Evolutionary conservation across 2,797 vertebrate genomes (phyloP).

Genomic region (Varecia variegata): DNA sequence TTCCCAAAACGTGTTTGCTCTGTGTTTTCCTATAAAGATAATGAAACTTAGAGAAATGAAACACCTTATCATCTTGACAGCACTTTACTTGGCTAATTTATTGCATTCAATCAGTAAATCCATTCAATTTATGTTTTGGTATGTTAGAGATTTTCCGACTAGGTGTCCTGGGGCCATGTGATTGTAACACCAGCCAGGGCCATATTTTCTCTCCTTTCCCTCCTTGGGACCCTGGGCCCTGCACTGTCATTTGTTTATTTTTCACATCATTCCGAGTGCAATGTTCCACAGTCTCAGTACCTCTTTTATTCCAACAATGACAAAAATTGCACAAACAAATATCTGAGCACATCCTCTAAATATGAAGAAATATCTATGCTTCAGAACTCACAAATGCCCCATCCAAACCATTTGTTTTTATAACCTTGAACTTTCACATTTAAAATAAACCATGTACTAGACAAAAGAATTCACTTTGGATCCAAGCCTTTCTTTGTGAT

Average conservation of each 20-base stretch:
- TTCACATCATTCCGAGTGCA: constrained; percentile 9
- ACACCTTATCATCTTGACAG: background rate
- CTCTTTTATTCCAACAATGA: constrained; percentile 52
- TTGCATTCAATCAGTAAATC: background rate
- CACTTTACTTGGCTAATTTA: background rate
- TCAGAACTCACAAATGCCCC: constrained; percentile 53
- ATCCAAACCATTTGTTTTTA: constrained; percentile 63
- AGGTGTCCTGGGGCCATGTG: background rate
- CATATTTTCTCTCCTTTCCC: background rate
- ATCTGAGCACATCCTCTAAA: constrained; percentile 58
- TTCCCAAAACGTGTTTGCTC: background rate
- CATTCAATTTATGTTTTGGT: background rate
- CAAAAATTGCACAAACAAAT: constrained; percentile 52
- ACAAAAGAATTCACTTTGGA: constrained; percentile 72
- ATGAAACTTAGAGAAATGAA: background rate
- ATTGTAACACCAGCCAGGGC: background rate
- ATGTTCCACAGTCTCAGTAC: background rate
- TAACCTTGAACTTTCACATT: constrained; percentile 70
- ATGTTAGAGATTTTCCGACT: background rate
- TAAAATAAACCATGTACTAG: constrained; percentile 68
- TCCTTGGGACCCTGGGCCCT: background rate
- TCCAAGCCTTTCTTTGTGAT: constrained; percentile 42
- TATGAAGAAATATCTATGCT: constrained; percentile 51
- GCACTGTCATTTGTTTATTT: background rate
- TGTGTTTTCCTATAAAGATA: background rate